A percentile compares a stretch with the other conserved stretches of the same genome.
Conservation (phyloP, 2,797 vertebrate genomes). For the Rhabdomys pumilio region DNA sequence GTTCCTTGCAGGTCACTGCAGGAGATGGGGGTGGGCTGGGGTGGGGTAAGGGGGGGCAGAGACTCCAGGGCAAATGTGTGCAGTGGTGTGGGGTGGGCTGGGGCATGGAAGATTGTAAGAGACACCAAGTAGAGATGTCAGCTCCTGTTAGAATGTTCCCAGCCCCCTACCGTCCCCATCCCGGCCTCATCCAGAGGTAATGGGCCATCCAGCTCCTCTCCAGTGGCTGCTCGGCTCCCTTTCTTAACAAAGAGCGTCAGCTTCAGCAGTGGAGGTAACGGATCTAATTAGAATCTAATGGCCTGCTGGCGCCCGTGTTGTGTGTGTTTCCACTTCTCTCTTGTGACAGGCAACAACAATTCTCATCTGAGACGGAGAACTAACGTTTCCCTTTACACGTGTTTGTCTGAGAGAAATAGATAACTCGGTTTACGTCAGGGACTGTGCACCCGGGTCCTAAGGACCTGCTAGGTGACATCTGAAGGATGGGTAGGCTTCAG, state of each 20-base stretch:
- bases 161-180: not conserved
- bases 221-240: not conserved
- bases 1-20: not conserved
- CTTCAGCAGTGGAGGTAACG: not conserved
- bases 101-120: not conserved
- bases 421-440: not conserved
- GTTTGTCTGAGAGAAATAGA: not conserved
- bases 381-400: not conserved
- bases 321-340: slow-evolving; percentile 7
- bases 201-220: not conserved
- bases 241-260: not conserved
- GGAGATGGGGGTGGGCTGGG: not conserved
- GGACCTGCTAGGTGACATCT: not conserved
- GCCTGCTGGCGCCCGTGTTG: not conserved
- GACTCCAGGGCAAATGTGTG: not conserved
- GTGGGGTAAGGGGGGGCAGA: fast-evolving
- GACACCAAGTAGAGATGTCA: not conserved
- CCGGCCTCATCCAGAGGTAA: not conserved
- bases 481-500: not conserved
- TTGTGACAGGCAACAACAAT: slow-evolving; percentile 21
- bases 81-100: not conserved
- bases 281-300: slow-evolving; percentile 66
- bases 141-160: not conserved
- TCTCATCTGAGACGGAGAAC: not conserved
- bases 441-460: no score